A percentile compares a stretch with the other conserved stretches of the same genome.
Evolutionary conservation across 2,888 invertebrate species (phyloP).

Genomic region (Operophtera brumata): DNA sequence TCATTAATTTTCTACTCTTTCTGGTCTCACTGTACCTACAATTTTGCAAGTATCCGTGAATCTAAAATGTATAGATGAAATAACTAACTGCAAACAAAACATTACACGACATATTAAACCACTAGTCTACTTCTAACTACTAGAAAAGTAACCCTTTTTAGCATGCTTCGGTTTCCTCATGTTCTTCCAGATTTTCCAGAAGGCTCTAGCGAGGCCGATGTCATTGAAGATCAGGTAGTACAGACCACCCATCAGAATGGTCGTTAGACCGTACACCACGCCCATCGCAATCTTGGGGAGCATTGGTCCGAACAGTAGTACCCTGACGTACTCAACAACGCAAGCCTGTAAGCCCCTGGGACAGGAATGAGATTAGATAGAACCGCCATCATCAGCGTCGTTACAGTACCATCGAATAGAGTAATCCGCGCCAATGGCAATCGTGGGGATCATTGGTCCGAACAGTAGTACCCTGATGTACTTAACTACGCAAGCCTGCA

Average conservation of each 20-base stretch:
- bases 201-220: slow-evolving; percentile 85
- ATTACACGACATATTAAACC: too few relatives aligned
- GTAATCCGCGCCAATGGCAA: slow-evolving; percentile 83
- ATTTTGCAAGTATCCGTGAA: too few relatives aligned
- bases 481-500: slow-evolving; percentile 89
- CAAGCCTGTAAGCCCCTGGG: slow-evolving; percentile 91
- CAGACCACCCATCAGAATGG: slow-evolving; percentile 86
- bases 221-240: slow-evolving; percentile 89
- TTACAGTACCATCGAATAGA: too few relatives aligned
- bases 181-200: slow-evolving; percentile 86
- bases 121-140: neutral
- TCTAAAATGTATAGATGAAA: too few relatives aligned
- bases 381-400: too few relatives aligned
- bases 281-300: slow-evolving; percentile 85
- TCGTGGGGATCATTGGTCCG: slow-evolving; percentile 85
- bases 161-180: slow-evolving; percentile 51
- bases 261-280: slow-evolving; percentile 83
- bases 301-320: slow-evolving; percentile 84
- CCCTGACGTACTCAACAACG: slow-evolving; percentile 88
- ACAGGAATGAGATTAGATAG: neutral
- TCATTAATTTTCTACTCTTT: too few relatives aligned
- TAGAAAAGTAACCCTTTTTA: slow-evolving; percentile 8
- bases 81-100: too few relatives aligned
- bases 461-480: slow-evolving; percentile 87
- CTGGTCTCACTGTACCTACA: too few relatives aligned